phyloP scores from a whole-genome alignment of 2,888 invertebrate genomes.

The Rotaria macrura region DNA sequence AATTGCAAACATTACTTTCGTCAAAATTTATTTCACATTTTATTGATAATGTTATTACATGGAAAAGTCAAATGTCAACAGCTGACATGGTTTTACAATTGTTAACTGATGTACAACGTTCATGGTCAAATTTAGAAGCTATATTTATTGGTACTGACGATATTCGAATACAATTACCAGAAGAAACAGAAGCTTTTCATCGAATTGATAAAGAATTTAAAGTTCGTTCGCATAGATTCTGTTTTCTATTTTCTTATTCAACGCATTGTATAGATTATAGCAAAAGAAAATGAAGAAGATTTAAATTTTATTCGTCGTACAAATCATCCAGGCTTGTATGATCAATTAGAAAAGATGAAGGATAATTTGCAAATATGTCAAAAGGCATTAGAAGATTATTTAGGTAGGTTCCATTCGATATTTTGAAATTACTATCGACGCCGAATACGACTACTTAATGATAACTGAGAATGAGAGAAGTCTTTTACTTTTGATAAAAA shows the following conservation, averaged over 20 bases:
- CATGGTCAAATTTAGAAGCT: slow-evolving; percentile 90
- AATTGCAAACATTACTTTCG: slow-evolving; percentile 85
- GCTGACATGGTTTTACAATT: slow-evolving; percentile 68
- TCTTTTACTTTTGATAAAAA: too few relatives aligned
- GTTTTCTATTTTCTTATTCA: neutral
- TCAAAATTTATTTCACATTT: slow-evolving; percentile 96
- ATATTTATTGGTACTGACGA: slow-evolving; percentile 96
- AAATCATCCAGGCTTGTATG: slow-evolving; percentile 69
- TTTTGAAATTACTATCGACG: too few relatives aligned
- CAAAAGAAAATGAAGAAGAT: slow-evolving; percentile 60
- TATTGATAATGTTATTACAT: slow-evolving; percentile 78
- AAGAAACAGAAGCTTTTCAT: slow-evolving; percentile 82
- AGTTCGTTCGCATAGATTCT: slow-evolving; percentile 33
- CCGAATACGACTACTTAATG: too few relatives aligned
- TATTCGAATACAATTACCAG: slow-evolving; percentile 80
- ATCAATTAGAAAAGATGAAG: slow-evolving; percentile 69
- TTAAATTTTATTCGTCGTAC: slow-evolving; percentile 82
- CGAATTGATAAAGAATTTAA: slow-evolving; percentile 80
- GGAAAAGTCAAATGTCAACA: slow-evolving; percentile 80
- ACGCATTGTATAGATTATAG: neutral
- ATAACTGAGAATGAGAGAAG: too few relatives aligned
- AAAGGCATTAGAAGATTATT: slow-evolving; percentile 86
- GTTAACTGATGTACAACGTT: slow-evolving; percentile 83
- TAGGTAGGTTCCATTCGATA: slow-evolving; percentile 53
- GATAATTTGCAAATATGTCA: slow-evolving; percentile 78